Evolutionary conservation across 2,888 invertebrate species (phyloP).

Genomic region (Andrena marginata): DNA sequence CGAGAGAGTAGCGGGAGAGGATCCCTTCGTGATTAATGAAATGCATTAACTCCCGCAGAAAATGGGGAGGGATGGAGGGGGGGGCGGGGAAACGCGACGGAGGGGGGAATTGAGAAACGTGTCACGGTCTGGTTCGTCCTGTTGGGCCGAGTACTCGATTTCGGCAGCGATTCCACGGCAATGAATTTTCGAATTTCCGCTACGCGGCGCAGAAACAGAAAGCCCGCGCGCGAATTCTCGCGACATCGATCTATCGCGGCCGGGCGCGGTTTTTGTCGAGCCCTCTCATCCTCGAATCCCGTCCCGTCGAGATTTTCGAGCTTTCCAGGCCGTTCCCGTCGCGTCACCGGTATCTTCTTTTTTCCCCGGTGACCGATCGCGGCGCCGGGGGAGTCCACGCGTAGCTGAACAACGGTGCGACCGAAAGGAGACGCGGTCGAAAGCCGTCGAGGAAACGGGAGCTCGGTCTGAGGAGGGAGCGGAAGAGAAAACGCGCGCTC

Average conservation of each 20-base stretch:
- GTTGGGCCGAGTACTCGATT: constrained; percentile 23
- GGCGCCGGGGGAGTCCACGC: too few relatives aligned
- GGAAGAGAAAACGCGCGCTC: neutral
- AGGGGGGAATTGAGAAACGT: constrained; percentile 53
- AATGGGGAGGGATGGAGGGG: neutral
- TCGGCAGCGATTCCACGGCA: neutral
- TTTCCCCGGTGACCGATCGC: too few relatives aligned
- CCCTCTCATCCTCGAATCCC: too few relatives aligned
- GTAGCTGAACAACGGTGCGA: constrained; percentile 14
- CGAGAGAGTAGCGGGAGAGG: constrained; percentile 33
- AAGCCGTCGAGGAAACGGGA: constrained; percentile 6
- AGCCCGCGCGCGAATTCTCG: neutral
- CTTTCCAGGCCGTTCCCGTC: neutral
- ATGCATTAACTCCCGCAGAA: constrained; percentile 75
- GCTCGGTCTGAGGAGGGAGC: neutral
- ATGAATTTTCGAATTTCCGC: constrained; percentile 36
- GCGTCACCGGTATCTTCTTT: too few relatives aligned
- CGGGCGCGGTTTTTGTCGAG: neutral
- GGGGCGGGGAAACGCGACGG: constrained; percentile 15
- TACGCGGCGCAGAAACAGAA: constrained; percentile 7
- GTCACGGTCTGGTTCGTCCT: constrained; percentile 30
- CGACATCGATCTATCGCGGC: constrained; percentile 1
- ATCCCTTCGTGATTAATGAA: constrained; percentile 79
- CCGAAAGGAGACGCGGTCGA: neutral
- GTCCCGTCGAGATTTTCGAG: neutral